These are phyloP conservation scores for Theretra japonica DNA, from an alignment of 2,888 invertebrate species.

Conservation along the genomic window DNA sequence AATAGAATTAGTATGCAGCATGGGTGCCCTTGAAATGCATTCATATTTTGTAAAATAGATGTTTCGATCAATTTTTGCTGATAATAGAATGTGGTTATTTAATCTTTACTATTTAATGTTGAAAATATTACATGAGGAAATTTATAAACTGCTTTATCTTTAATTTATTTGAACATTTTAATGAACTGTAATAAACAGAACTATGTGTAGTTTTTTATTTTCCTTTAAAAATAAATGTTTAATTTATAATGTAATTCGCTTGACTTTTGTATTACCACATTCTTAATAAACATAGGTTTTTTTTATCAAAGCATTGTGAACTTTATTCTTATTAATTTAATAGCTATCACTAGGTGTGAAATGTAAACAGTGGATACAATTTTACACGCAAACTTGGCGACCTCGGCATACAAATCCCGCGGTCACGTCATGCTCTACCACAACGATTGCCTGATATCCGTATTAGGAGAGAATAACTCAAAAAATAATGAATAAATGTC, in stretches of 20 bases:
- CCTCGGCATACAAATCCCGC: constrained; percentile 68
- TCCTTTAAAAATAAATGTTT: no score
- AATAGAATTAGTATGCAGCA: neutral
- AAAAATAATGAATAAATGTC: neutral
- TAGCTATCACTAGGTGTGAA: neutral
- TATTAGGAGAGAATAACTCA: constrained; percentile 47
- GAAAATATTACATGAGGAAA: neutral
- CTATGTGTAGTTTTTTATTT: no score
- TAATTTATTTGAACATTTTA: no score
- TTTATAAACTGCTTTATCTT: no score
- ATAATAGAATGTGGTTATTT: neutral
- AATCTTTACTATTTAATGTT: neutral
- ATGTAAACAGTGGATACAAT: constrained; percentile 27
- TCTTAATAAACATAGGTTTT: neutral
- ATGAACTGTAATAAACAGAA: no score
- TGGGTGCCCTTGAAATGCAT: neutral
- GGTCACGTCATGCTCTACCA: constrained; percentile 55
- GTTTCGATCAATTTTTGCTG: neutral
- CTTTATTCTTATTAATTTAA: constrained; percentile 9
- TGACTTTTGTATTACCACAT: neutral
- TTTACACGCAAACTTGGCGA: constrained; percentile 55
- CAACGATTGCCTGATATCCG: constrained; percentile 65
- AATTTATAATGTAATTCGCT: no score
- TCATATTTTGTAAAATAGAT: no score
- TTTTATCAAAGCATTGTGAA: constrained; percentile 7